A percentile compares a stretch with the other conserved stretches of the same genome.
These are phyloP conservation scores for Pangasianodon gigas DNA, from an alignment of 2,113 vertebrate species.

Conservation along the genomic window DNA sequence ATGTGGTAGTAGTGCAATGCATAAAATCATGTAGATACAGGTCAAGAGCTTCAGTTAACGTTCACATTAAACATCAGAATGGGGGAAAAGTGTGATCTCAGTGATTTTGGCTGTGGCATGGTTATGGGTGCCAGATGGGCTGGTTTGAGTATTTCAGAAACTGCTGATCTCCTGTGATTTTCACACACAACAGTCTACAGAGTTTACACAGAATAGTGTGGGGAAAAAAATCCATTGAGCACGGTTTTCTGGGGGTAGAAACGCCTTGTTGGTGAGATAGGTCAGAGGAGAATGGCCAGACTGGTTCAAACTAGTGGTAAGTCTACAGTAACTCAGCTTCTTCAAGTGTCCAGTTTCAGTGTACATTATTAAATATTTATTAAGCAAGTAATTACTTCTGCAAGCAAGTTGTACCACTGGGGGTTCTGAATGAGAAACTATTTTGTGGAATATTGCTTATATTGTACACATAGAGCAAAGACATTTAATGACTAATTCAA, in stretches of 20 bases:
- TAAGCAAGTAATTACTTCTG: background rate
- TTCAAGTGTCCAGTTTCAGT: background rate
- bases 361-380: constrained; percentile 6
- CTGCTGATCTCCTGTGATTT: background rate
- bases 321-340: background rate
- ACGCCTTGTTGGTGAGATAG: background rate
- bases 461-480: constrained; percentile 17
- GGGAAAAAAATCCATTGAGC: background rate
- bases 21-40: background rate
- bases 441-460: background rate
- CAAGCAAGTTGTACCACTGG: background rate
- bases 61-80: background rate
- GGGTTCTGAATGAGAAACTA: constrained; percentile 5
- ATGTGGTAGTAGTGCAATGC: background rate
- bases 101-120: background rate
- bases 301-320: background rate
- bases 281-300: background rate
- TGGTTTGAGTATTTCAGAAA: background rate
- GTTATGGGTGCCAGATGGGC: background rate
- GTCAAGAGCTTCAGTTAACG: background rate
- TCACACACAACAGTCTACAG: background rate
- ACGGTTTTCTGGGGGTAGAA: background rate
- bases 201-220: background rate
- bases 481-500: constrained; percentile 13
- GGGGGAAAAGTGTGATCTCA: background rate